Evolutionary conservation across 2,888 invertebrate genomes (phyloP), one percentile per base, ranked within the genome.

Genomic region (Lampropteryx suffumata): DNA sequence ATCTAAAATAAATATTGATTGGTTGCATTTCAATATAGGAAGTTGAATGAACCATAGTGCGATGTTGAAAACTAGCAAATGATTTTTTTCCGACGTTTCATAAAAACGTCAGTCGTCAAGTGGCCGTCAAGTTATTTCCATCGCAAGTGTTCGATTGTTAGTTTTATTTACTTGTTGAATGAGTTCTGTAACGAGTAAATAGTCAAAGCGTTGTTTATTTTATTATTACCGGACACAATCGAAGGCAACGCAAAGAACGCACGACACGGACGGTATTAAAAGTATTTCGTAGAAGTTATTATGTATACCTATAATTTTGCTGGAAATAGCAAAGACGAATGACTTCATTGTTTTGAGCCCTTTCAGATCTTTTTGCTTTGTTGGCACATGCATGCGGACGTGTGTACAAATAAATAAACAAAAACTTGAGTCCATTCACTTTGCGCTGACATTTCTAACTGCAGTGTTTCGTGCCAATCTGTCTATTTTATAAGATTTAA

Each of bases 341-440:
- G 73, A 67, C 66, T 76, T 72, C 68, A 79, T 77, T 79, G 76
- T 79, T 78, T 74, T 69, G 67, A 72, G 73, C 73, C 65, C 76
- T 74, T 79, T 73, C 68, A 74, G 66, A 76, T 79, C 75, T 72
- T 67, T 73, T 70, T 71, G 73, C 75, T 73, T 67, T 67, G 79
- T 83, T 86, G 84, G 86, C 88, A 87, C 81, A 76, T 79, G 79
- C 70, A 84, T 76, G 78, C 86, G 85, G 84, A 85, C 79, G 76
- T 81, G 82, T 77, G 73, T 72, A 77, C 65, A 76, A 81, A 83
- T 81, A 84, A 84, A 86, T 73, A 82, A 82, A 82, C 78, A 79
- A 79, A 80, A 82, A 77, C 73, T 78, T 67, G 78, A 82, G 86
- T 84, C 87, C 87, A 86, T 89, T 89, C 86, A 88, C 86, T 82